Percentiles rank a stretch among this genome's conserved stretches.
phyloP scores from a whole-genome alignment of 2,113 vertebrate species.

The Lagopus muta region DNA sequence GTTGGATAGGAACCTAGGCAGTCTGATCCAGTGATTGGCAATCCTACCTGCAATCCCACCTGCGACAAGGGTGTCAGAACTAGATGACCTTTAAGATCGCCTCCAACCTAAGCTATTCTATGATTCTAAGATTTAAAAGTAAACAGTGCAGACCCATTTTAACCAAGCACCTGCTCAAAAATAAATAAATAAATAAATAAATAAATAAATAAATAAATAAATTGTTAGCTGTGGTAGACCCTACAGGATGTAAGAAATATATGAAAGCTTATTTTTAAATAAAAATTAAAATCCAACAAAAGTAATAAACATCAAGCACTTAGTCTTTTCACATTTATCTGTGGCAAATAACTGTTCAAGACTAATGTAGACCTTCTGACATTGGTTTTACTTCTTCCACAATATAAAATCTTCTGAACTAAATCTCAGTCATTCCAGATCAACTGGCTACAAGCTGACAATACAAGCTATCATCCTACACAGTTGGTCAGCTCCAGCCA shows the following conservation, averaged over 20 bases:
- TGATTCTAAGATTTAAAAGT: no score
- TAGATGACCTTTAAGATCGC: no score
- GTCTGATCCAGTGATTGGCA: neutral
- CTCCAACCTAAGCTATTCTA: no score
- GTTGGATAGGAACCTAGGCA: no score
- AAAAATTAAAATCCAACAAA: fast-evolving
- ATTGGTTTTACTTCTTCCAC: neutral
- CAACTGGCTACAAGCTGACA: neutral
- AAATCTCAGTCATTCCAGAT: neutral
- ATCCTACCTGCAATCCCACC: neutral
- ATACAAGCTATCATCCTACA: neutral
- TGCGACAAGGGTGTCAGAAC: no score
- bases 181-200: no score
- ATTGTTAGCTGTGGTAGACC: neutral
- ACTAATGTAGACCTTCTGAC: neutral
- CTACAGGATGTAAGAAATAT: neutral
- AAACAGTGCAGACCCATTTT: neutral
- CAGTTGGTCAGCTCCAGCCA: neutral
- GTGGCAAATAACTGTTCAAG: neutral
- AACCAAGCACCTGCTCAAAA: neutral
- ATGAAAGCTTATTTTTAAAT: neutral
- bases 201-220: no score
- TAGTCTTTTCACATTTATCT: neutral
- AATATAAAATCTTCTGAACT: neutral
- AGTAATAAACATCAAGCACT: neutral